Evolutionary conservation across 2,888 invertebrate species (phyloP), one percentile per base, ranked within the genome.

Genomic region (Caradrina kadenii): DNA sequence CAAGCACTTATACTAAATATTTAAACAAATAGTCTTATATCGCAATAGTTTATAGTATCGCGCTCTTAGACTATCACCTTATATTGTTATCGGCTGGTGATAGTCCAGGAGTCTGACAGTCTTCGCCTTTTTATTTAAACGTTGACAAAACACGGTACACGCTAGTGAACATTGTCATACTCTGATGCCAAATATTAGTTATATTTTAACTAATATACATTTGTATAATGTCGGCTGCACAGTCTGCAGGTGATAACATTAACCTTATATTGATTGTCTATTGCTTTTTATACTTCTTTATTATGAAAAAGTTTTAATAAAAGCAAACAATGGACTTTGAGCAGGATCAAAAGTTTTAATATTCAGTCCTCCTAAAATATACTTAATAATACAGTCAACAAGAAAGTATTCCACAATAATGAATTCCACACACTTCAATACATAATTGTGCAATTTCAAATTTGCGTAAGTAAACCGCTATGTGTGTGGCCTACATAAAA

Each of bases 111-210:
- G 61, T 4, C 26, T n/a, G 60, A 19, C 31, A 54, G 26, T 48
- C 15, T 64, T 62, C 60, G 61, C 71, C 61, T 59, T 64, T 75
- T 79, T 64, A 64, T 69, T 50, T 48, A 26, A 63, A 48, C 22
- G 76, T 73, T 69, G 55, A 65, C 48, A 76, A 78, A 86, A 79
- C 84, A 81, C 82, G 85, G 81, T 80, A 82, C 72, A 69, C 48
- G 73, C 79, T 76, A 60, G 63, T 67, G 65, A 77, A 83, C 50
- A 63, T 87, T 86, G 83, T 89, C 88, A 87, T 88, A 90, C 86
- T 90, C 89, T 89, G 90, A 92, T 91, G 93, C 92, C 93, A 93
- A 93, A 93, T 92, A 91, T 93, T 93, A 89, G 93, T 93, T 92
- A 88, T 80, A 85, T 77, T 73, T 80, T 87, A 86, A 89, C 90